Conservation (phyloP, 1,140 invertebrate species). For the Teleogryllus occipitalis region DNA sequence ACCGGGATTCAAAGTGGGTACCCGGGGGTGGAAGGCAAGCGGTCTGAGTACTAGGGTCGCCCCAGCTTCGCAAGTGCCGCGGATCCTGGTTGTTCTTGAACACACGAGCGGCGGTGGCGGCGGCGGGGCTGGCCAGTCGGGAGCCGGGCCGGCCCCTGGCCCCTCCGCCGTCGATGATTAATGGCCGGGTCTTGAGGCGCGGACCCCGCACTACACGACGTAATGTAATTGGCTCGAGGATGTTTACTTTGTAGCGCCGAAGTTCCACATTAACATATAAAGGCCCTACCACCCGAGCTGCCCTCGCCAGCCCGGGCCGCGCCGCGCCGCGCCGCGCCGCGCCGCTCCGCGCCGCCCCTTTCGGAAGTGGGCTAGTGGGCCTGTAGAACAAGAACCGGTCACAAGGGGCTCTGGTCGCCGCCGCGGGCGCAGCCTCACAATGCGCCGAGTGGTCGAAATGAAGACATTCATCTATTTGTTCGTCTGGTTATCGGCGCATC, state of each 20-base stretch:
- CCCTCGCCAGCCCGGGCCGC: too few species aligned
- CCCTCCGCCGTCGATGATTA: not conserved
- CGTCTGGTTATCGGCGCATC: not conserved
- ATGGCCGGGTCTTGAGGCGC: not conserved
- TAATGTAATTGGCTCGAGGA: not conserved
- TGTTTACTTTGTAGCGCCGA: slow-evolving; percentile 3
- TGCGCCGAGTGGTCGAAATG: not conserved
- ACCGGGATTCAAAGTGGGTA: too few species aligned
- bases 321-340: too few species aligned
- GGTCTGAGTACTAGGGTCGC: too few species aligned
- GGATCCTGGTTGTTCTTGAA: too few species aligned
- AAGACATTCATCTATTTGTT: slow-evolving; percentile 5
- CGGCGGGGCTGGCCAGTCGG: too few species aligned
- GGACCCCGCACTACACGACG: not conserved
- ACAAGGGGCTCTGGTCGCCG: not conserved
- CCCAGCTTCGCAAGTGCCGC: too few species aligned
- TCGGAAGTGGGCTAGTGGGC: not conserved
- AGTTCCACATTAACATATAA: not conserved
- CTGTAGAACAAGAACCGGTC: not conserved
- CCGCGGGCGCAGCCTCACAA: not conserved
- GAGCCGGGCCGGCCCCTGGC: too few species aligned
- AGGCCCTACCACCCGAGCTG: not conserved
- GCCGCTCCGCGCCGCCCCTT: too few species aligned
- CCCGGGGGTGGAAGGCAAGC: too few species aligned
- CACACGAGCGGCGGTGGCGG: too few species aligned